Evolutionary conservation across 2,113 vertebrate species (phyloP), one percentile per base, ranked within the genome.

Genomic region (Amblyornis subalaris): DNA sequence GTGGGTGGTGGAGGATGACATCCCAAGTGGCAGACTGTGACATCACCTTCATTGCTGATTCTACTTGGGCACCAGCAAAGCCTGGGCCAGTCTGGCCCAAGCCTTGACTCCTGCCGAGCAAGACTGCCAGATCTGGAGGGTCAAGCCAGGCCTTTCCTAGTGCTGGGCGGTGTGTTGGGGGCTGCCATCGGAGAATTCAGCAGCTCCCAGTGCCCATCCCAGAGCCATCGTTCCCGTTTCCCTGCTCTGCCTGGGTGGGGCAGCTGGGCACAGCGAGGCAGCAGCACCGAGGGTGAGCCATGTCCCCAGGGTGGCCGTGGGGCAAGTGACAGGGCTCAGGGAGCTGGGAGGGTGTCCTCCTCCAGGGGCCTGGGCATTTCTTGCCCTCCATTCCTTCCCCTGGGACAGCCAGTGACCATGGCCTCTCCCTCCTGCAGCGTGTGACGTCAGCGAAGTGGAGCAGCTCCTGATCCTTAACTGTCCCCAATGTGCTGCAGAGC

Each of bases 261-360:
- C 36, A 51, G 23, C 36, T 0, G 4, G 45, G 36, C 36, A 29
- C 1, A 0, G 45, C 16, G 3, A 16, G 16, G 51, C n/a, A n/a
- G 24, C 45, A 53, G 55, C 79, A 31, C 13, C 0, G 2, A 62
- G 26, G 47, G 33, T 54, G 48, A 45, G 47, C 47, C 22, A 21
- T 62, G 47, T 25, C 67, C 38, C 21, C 22, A 33, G 2, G 0
- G 48, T 54, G 57, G 48, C 19, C 0, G 3, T 38, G 19, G 54
- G 6, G 33, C 6, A 26, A 33, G 64, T 67, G 16, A 38, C 8
- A 8, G 14, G 64, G 45, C 84, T 45, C 28, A 38, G 23, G n/a
- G 8, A 28, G 14, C 36, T 3, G 26, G 15, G 28, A 61, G 3
- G 19, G 28, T 28, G 19, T 53, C 57, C 17, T 42, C 60, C 45